Conservation (phyloP, 2,888 invertebrate species). For the Ormyrus pomaceus region DNA sequence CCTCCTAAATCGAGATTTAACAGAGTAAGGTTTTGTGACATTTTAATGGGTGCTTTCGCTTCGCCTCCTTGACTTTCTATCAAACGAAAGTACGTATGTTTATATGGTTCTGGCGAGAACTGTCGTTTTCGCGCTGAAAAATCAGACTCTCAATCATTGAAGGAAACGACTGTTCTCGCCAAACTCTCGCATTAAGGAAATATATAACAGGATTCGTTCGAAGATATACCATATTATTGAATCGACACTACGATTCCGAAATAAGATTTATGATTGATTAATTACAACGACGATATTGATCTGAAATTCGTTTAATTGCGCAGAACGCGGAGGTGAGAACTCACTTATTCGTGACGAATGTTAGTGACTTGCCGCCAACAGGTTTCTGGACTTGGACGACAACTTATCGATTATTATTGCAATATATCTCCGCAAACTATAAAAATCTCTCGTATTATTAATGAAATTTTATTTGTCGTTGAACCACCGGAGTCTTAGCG, state of each 20-base stretch:
- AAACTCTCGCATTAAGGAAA: neutral
- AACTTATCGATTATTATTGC: slow-evolving; percentile 19
- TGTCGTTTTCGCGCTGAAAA: too few species aligned
- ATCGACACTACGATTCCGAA: neutral
- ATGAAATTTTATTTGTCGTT: slow-evolving; percentile 42
- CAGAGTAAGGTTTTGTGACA: neutral
- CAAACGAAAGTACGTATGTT: too few species aligned
- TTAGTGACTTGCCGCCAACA: slow-evolving; percentile 53
- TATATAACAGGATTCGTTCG: slow-evolving; percentile 47
- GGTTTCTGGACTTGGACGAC: slow-evolving; percentile 59
- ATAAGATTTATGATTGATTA: neutral
- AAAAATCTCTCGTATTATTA: neutral
- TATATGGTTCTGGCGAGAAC: too few species aligned
- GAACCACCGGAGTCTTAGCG: slow-evolving; percentile 45
- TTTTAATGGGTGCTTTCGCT: neutral
- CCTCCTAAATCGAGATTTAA: slow-evolving; percentile 78
- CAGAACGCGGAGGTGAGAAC: slow-evolving; percentile 53
- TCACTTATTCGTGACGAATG: slow-evolving; percentile 55
- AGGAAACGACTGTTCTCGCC: too few species aligned
- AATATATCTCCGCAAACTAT: neutral
- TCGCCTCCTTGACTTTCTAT: too few species aligned
- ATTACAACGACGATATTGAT: slow-evolving; percentile 52
- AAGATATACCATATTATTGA: slow-evolving; percentile 28
- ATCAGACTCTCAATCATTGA: too few species aligned
- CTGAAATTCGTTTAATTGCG: neutral